Percentiles rank a stretch among this genome's conserved stretches.
Evolutionary conservation across 2,888 invertebrate species (phyloP).

Genomic region (Cistogaster globosa): DNA sequence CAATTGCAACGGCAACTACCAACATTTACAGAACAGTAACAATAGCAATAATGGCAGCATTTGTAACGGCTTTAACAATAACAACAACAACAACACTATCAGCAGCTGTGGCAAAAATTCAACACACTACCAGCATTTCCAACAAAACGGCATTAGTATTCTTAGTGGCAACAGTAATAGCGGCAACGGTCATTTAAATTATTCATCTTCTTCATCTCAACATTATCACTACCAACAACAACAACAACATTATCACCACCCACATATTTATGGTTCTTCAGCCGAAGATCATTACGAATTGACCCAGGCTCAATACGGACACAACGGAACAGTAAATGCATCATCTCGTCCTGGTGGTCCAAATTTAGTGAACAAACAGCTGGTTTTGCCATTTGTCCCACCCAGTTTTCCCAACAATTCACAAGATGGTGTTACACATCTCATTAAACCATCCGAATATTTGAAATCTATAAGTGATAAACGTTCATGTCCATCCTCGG

Average conservation of each 20-base stretch:
- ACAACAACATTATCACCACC: conserved; percentile 74
- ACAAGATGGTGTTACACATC: conserved; percentile 89
- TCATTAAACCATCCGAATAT: conserved; percentile 97
- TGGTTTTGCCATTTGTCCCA: conserved; percentile 94
- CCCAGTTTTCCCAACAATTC: conserved; percentile 91
- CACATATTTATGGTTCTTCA: conserved; percentile 77
- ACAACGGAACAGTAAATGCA: conserved; percentile 75
- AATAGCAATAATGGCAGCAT: conserved; percentile 48
- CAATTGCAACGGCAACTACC: conserved; percentile 60
- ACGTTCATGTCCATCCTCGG: conserved; percentile 84
- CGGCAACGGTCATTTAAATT: conserved; percentile 62
- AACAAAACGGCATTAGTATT: conserved; percentile 65
- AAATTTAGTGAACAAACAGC: conserved; percentile 92
- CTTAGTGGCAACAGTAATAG: conserved; percentile 67
- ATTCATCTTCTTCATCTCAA: conserved; percentile 69
- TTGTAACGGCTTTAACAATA: conserved; percentile 39
- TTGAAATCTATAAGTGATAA: conserved; percentile 91
- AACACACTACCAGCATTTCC: conserved; percentile 68
- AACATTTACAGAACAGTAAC: conserved; percentile 61
- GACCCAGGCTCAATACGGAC: conserved; percentile 80
- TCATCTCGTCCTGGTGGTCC: conserved; percentile 82
- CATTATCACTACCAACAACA: conserved; percentile 74
- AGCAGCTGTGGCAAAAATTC: conserved; percentile 66
- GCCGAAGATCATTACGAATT: conserved; percentile 81
- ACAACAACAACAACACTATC: conserved; percentile 70